Conservation (phyloP, 2,797 vertebrate genomes). For the Thalassophryne amazonica region DNA sequence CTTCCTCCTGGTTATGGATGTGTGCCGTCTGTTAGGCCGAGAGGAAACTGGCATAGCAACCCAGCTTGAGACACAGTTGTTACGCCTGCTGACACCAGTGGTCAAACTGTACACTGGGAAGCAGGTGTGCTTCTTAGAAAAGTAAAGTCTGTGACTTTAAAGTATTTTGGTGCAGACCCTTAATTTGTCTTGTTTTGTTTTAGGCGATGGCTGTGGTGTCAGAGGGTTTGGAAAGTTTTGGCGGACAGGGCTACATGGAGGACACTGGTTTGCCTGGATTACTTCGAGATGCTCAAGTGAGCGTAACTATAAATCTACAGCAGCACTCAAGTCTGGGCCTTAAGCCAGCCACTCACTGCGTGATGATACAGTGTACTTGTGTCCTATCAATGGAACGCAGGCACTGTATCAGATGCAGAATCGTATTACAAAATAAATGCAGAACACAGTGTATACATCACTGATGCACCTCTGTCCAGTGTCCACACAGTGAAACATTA, state of each 20-base stretch:
- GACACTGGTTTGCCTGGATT: slow-evolving; percentile 79
- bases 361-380: too few relatives aligned
- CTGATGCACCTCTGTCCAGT: too few relatives aligned
- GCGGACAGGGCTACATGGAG: slow-evolving; percentile 88
- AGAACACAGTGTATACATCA: too few relatives aligned
- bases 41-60: slow-evolving; percentile 77
- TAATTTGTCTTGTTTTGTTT: slow-evolving; percentile 6
- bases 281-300: slow-evolving; percentile 79
- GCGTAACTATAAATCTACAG: not conserved
- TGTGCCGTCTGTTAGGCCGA: slow-evolving; percentile 77
- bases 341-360: too few relatives aligned
- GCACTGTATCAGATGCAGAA: too few relatives aligned
- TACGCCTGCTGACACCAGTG: slow-evolving; percentile 81
- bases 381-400: too few relatives aligned
- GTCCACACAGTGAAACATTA: too few relatives aligned
- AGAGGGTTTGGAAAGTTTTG: slow-evolving; percentile 85
- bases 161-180: not conserved
- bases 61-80: slow-evolving; percentile 71
- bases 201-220: slow-evolving; percentile 81
- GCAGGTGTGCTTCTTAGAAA: slow-evolving; percentile 70
- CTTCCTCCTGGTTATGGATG: slow-evolving; percentile 81
- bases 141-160: not conserved
- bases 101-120: slow-evolving; percentile 88
- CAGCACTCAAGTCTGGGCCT: too few relatives aligned
- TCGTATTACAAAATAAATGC: too few relatives aligned